A percentile compares a stretch with the other conserved stretches of the same genome.
These are phyloP conservation scores for Pao palembangensis DNA, from an alignment of 2,113 vertebrate genomes.

Conservation along the genomic window DNA sequence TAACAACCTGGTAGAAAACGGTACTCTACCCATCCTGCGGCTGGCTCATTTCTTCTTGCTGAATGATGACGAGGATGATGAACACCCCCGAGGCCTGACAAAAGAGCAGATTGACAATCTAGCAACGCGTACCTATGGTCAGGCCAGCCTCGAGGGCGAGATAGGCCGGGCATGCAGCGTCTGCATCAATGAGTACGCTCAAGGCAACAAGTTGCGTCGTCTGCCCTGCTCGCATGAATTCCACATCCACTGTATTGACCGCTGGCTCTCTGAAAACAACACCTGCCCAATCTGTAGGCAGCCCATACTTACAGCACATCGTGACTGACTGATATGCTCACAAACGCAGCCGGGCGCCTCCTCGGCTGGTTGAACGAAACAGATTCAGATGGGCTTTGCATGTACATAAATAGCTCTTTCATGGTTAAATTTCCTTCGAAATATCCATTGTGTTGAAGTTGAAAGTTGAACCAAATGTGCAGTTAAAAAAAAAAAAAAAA, in stretches of 20 bases:
- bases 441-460: slow-evolving; percentile 58
- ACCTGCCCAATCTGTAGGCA: slow-evolving; percentile 94
- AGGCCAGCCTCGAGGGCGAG: slow-evolving; percentile 80
- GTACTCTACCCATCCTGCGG: slow-evolving; percentile 86
- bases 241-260: slow-evolving; percentile 95
- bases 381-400: slow-evolving; percentile 43
- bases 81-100: slow-evolving; percentile 86
- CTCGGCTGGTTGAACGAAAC: slow-evolving; percentile 16
- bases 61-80: slow-evolving; percentile 84
- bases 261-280: slow-evolving; percentile 95
- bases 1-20: slow-evolving; percentile 84
- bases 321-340: slow-evolving; percentile 67
- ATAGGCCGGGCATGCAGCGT: slow-evolving; percentile 87
- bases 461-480: slow-evolving; percentile 71
- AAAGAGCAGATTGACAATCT: slow-evolving; percentile 99
- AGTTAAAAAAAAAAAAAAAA: slow-evolving; percentile 42
- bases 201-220: slow-evolving; percentile 91
- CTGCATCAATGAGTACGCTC: slow-evolving; percentile 92
- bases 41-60: slow-evolving; percentile 92
- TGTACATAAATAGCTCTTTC: slow-evolving; percentile 75
- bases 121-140: slow-evolving; percentile 87
- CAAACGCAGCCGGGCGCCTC: slow-evolving; percentile 18
- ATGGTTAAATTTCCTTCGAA: slow-evolving; percentile 64
- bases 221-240: slow-evolving; percentile 92
- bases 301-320: slow-evolving; percentile 78